phyloP scores from a whole-genome alignment of 2,888 invertebrate species.

The Byasa hedistus region DNA sequence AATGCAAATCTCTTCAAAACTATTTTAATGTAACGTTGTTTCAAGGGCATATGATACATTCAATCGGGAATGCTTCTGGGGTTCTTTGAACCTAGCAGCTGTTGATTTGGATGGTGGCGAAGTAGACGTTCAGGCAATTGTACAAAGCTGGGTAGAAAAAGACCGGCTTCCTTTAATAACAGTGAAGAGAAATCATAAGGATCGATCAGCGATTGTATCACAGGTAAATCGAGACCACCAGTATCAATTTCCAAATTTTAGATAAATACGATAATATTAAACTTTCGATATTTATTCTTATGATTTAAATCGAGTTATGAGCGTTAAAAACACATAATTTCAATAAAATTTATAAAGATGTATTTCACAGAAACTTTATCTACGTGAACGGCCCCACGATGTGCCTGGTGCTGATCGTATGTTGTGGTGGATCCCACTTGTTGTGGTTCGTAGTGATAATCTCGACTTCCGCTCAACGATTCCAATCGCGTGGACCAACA shows the following conservation, averaged over 20 bases:
- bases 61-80: constrained; percentile 89
- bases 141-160: constrained; percentile 90
- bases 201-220: constrained; percentile 80
- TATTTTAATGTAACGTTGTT: neutral
- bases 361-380: constrained; percentile 80
- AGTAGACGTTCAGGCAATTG: constrained; percentile 84
- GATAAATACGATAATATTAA: too few species aligned
- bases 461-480: constrained; percentile 80
- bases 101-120: constrained; percentile 63
- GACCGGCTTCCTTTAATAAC: constrained; percentile 88
- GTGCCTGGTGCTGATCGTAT: constrained; percentile 85
- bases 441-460: constrained; percentile 79
- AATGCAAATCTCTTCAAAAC: too few species aligned
- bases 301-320: too few species aligned
- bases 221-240: constrained; percentile 72
- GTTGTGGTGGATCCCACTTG: constrained; percentile 87
- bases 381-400: constrained; percentile 86
- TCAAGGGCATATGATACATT: constrained; percentile 86
- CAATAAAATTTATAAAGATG: too few species aligned
- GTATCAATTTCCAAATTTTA: neutral
- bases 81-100: constrained; percentile 84
- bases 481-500: constrained; percentile 83
- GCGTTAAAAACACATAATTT: too few species aligned
- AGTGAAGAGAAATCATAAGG: constrained; percentile 83
- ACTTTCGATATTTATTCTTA: too few species aligned